Percentiles rank a stretch among this genome's conserved stretches.
phyloP scores from a whole-genome alignment of 2,888 invertebrate genomes.

The Disparrhopalites patrizii region DNA sequence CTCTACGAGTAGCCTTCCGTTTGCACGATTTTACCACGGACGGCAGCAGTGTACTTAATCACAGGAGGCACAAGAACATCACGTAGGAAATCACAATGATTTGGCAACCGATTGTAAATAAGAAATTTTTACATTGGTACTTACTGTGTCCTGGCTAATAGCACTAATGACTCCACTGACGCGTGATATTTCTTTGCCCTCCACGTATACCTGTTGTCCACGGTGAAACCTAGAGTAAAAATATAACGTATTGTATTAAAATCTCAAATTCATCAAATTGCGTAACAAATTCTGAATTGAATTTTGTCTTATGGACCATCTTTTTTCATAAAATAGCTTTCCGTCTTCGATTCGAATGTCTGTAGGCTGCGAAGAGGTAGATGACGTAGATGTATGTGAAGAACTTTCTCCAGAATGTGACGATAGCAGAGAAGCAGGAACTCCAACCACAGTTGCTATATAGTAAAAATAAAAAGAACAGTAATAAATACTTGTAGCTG shows the following conservation, averaged over 20 bases:
- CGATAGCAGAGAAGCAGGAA: not conserved
- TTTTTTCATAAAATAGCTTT: constrained; percentile 83
- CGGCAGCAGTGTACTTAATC: too few relatives aligned
- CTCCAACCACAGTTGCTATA: constrained; percentile 14
- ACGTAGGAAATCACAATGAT: too few relatives aligned
- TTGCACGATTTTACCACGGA: too few relatives aligned
- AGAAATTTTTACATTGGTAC: constrained; percentile 48
- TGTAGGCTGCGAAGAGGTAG: constrained; percentile 48
- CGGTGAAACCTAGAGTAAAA: constrained; percentile 71
- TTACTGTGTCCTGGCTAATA: constrained; percentile 83
- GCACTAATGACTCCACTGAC: constrained; percentile 87
- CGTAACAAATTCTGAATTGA: constrained; percentile 16
- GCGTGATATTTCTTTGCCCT: constrained; percentile 77
- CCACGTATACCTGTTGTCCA: constrained; percentile 87
- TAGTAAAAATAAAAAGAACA: constrained; percentile 4
- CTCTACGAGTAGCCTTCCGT: too few relatives aligned
- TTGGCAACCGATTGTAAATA: constrained; percentile 9
- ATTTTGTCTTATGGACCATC: constrained; percentile 67
- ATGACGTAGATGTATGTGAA: not conserved
- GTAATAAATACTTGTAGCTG: not conserved
- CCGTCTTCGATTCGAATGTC: constrained; percentile 93
- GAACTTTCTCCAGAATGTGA: constrained; percentile 50
- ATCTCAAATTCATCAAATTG: constrained; percentile 30
- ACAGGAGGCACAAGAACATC: too few relatives aligned
- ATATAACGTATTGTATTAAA: too few relatives aligned